Evolutionary conservation across 2,113 vertebrate species (phyloP).

Genomic region (Apteryx mantelli): DNA sequence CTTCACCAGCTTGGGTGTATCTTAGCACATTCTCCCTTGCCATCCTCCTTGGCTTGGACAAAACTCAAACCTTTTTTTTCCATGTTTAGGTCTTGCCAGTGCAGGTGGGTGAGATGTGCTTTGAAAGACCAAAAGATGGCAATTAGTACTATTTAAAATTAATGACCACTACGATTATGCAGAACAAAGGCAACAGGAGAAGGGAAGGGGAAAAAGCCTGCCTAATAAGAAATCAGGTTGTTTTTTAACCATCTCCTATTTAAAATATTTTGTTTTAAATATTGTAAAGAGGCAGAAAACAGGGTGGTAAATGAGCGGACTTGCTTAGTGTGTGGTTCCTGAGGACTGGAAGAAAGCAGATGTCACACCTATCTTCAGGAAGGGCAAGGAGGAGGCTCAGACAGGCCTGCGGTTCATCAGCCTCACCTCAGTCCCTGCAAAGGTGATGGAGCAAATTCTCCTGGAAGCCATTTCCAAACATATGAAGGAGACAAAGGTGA

Average conservation of each 20-base stretch:
- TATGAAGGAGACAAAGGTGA: too few species aligned
- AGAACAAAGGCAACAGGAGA: not conserved
- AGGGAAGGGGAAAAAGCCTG: not conserved
- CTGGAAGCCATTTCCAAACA: too few species aligned
- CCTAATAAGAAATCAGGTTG: not conserved
- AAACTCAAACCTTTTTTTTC: not conserved
- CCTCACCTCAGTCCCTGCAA: too few species aligned
- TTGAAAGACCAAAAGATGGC: not conserved
- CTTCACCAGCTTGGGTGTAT: conserved; percentile 32
- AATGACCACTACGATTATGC: not conserved
- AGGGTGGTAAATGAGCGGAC: not conserved
- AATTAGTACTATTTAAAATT: not conserved
- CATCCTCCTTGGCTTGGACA: not conserved
- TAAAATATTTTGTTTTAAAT: not conserved
- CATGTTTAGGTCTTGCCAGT: not conserved
- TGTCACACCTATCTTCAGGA: too few species aligned
- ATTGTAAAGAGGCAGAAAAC: not conserved
- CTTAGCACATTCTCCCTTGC: not conserved
- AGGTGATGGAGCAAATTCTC: too few species aligned
- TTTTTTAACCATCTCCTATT: not conserved
- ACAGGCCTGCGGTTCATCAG: too few species aligned
- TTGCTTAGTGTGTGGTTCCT: not conserved
- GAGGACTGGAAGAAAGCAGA: too few species aligned
- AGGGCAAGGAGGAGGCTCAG: too few species aligned
- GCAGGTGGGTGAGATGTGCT: not conserved